Base-by-base conservation (phyloP, 1,140 invertebrate species). In the Drosophila lacertosa region DNA sequence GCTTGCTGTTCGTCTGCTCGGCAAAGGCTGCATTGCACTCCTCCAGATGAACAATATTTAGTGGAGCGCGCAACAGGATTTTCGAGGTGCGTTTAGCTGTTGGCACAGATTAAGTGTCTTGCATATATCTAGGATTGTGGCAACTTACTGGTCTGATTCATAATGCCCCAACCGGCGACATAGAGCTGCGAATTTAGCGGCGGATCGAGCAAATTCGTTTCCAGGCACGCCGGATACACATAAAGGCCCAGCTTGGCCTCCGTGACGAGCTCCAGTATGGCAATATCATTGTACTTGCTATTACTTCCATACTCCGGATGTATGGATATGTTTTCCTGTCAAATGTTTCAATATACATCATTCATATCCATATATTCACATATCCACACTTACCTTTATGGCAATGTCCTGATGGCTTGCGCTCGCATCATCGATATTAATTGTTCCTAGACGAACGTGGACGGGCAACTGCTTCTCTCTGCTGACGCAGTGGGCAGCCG, bases 401-500 rank as follows among this genome's bases (percentile, higher is more conserved):
- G 20, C 11, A 10, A 84, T 77, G n/a, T 86, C 81, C 74, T 70
- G 54, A 48, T 67, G 54, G 13, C 22, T 2, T 0, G 2, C 2
- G n/a, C 54, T 48, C 2, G 69, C 47, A 7, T 37, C 13, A 1
- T 65, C 64, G 4, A 88, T 55, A 22, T 90, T 74, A 11, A 91
- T 80, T 6, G 77, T 59, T 18, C 90, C 90, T 24, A 91, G 35
- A 2, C 90, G 83, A 1, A 84, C 90, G 40, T 73, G 72, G 3
- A 57, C 40, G 4, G 90, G 88, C 0, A 7, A 24, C 0, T 51
- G 40, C 5, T 35, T 33, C 1, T 42, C 22, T 16, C 51, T 68
- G 10, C 77, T 93, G 2, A 97, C 91, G 68, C 96, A 97, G 88
- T 97, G 96, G 4, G 95, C 95, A 0, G 96, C 96, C 0, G 96